These are phyloP conservation scores for Phymatocera aterrima DNA, from an alignment of 2,888 invertebrate genomes.

Conservation along the genomic window DNA sequence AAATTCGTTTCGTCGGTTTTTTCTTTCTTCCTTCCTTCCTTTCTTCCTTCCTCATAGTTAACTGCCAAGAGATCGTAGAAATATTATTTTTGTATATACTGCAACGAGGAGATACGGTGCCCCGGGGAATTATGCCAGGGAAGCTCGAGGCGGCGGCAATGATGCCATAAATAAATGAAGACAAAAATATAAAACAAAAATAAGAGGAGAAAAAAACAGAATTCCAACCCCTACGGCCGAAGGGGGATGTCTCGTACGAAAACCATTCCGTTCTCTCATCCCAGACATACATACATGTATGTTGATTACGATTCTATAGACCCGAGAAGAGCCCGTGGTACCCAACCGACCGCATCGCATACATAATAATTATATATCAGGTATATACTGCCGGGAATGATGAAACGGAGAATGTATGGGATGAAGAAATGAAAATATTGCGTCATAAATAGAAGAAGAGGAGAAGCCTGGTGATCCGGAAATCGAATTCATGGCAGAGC, in stretches of 20 bases:
- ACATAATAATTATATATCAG: conserved; percentile 55
- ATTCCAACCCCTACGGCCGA: conserved; percentile 44
- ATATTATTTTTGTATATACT: neutral
- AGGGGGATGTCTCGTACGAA: conserved; percentile 24
- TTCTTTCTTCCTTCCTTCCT: neutral
- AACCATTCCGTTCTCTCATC: conserved; percentile 1
- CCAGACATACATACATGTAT: conserved; percentile 35
- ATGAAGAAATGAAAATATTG: neutral
- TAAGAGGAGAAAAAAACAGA: neutral
- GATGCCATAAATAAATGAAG: conserved; percentile 59
- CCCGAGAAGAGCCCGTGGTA: conserved; percentile 32
- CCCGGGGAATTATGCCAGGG: conserved; percentile 35
- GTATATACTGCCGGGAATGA: conserved; percentile 48
- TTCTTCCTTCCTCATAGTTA: neutral
- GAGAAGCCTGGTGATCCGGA: neutral
- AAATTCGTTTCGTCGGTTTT: neutral
- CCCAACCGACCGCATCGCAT: conserved; percentile 35
- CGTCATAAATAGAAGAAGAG: neutral
- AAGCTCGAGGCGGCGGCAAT: conserved; percentile 51
- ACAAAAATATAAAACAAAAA: neutral
- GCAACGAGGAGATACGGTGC: conserved; percentile 39
- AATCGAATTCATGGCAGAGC: neutral
- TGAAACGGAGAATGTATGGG: conserved; percentile 39
- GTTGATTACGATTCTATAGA: conserved; percentile 58
- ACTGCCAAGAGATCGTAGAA: neutral